Conservation (phyloP, 2,797 vertebrate genomes). For the Dendrocincla fuliginosa region DNA sequence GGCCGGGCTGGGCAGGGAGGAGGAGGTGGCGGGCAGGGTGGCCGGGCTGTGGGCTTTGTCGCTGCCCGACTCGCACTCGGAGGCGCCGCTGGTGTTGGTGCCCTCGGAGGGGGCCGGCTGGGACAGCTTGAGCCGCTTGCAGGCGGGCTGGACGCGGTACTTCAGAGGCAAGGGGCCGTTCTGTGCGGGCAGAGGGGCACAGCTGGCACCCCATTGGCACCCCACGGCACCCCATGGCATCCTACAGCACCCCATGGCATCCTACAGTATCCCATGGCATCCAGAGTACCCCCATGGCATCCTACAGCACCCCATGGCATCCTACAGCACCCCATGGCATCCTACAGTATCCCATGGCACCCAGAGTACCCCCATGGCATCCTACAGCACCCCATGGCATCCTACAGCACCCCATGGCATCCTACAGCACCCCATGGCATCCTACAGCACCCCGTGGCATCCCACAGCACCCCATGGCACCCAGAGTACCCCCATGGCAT, state of each 20-base stretch:
- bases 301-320: no score
- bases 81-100: slow-evolving; percentile 86
- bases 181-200: slow-evolving; percentile 66
- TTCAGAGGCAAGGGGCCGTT: slow-evolving; percentile 93
- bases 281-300: no score
- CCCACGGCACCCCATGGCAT: neutral
- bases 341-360: no score
- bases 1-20: slow-evolving; percentile 81
- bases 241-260: no score
- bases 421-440: no score
- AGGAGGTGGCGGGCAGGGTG: slow-evolving; percentile 75
- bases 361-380: no score
- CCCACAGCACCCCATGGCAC: no score
- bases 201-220: neutral
- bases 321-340: no score
- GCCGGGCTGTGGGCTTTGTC: slow-evolving; percentile 92
- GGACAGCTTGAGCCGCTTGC: slow-evolving; percentile 82
- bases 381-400: no score
- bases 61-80: slow-evolving; percentile 93
- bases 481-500: no score
- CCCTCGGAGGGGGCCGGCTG: slow-evolving; percentile 79
- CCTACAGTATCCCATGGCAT: neutral
- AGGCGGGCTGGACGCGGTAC: slow-evolving; percentile 91
- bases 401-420: no score
- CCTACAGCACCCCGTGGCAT: no score